A percentile compares a stretch with the other conserved stretches of the same genome.
phyloP scores from a whole-genome alignment of 2,888 invertebrate genomes.

The Pedicia rivosa region DNA sequence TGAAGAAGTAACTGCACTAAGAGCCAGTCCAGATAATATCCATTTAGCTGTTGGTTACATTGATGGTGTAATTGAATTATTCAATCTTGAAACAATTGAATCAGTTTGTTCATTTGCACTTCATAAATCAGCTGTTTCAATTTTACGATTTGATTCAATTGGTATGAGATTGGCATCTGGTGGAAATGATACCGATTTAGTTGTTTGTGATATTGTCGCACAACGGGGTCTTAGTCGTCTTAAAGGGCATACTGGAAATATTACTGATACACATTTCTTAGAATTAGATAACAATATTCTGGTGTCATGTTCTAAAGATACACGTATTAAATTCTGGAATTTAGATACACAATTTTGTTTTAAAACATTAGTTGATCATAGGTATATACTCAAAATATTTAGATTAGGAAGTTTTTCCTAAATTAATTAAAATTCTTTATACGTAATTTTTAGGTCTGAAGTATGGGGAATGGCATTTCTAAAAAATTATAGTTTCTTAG shows the following conservation, averaged over 20 bases:
- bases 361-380: constrained; percentile 80
- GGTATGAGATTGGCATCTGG: constrained; percentile 83
- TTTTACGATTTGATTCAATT: constrained; percentile 63
- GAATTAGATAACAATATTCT: constrained; percentile 37
- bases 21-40: constrained; percentile 56
- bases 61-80: constrained; percentile 76
- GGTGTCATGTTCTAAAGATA: constrained; percentile 80
- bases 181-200: constrained; percentile 76
- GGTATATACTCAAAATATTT: too few species aligned
- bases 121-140: constrained; percentile 71
- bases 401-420: too few species aligned
- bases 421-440: too few species aligned
- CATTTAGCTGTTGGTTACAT: constrained; percentile 82
- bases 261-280: constrained; percentile 70
- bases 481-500: constrained; percentile 61
- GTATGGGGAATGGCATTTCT: constrained; percentile 73
- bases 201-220: constrained; percentile 87
- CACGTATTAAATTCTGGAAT: constrained; percentile 95
- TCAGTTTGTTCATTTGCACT: constrained; percentile 58
- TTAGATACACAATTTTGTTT: constrained; percentile 90
- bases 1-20: constrained; percentile 58
- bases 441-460: constrained; percentile 41
- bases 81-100: constrained; percentile 53
- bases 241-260: constrained; percentile 77
- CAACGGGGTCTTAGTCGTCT: constrained; percentile 81